Evolutionary conservation across 2,888 invertebrate genomes (phyloP), one percentile per base, ranked within the genome.

Genomic region (Crepidodera aurea): DNA sequence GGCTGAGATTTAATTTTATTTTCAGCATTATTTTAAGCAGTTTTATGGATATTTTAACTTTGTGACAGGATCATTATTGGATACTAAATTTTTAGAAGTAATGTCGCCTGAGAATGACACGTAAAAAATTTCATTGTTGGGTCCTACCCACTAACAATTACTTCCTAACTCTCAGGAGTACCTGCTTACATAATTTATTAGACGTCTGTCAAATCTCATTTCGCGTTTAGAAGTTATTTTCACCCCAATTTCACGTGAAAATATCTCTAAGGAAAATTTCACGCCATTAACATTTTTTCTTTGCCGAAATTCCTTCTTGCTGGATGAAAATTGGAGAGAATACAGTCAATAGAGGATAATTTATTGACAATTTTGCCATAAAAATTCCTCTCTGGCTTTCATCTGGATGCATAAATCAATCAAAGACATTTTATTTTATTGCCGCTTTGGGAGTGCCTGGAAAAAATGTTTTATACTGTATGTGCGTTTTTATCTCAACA

Each of bases 291-390:
- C 40, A 44, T 42, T 54, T 54, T 54, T 32, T 39, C 32, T 62
- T 62, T 62, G 19, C 51, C 29, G 32, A 56, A 56, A 53, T 53
- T 56, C 19, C 19, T 39, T 60, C 44, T 34, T 29, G 37, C 25
- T 48, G 32, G 34, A 46, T 27, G 48, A 32, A 51, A 60, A 53
- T 60, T 46, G 25, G 46, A 22, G 44, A 42, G 27, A 48, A 57
- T 39, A 12, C 22, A 55, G 19, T 18, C 19, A 32, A 55, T 55
- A 27, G 18, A 29, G 40, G 42, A 27, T 58, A 58, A 40, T 50
- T 53, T 40, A 53, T 40, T 22, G 37, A 22, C 37, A 37, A 51
- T 37, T 32, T 22, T 22, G 15, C 37, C 37, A 50, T 51, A 25
- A 48, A 27, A 48, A 48, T 48, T 48, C 48, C 27, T 15, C 29